These are phyloP conservation scores for Cataglyphis albicans DNA, from an alignment of 2,888 invertebrate species.

Conservation along the genomic window DNA sequence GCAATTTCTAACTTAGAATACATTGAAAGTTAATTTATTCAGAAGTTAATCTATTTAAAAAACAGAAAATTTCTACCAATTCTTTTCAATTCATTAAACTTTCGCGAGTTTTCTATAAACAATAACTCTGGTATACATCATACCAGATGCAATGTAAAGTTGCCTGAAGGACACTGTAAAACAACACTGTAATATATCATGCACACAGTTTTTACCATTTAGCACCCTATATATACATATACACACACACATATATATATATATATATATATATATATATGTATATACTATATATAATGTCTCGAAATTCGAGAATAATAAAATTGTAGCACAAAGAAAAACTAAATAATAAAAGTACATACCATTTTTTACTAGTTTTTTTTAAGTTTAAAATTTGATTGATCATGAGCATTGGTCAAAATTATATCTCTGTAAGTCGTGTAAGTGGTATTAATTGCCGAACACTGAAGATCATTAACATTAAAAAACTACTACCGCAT, in stretches of 20 bases:
- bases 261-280: not conserved
- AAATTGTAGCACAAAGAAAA: not conserved
- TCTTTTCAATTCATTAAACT: constrained; percentile 22
- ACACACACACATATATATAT: no score
- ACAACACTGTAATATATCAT: constrained; percentile 67
- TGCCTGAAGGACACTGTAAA: constrained; percentile 53
- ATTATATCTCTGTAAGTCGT: not conserved
- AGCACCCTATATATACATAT: constrained; percentile 61
- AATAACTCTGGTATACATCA: constrained; percentile 26
- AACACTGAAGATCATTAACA: not conserved
- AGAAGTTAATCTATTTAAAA: not conserved
- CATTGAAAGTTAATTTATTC: not conserved
- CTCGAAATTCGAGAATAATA: not conserved
- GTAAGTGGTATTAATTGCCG: not conserved
- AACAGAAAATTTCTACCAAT: constrained; percentile 1
- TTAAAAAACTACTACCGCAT: not conserved
- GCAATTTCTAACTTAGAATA: not conserved
- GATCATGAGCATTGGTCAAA: not conserved
- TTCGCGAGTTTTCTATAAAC: constrained; percentile 16
- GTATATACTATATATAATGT: not conserved
- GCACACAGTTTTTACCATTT: constrained; percentile 68
- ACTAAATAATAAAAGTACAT: not conserved
- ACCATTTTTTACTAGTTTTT: not conserved
- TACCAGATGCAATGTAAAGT: constrained; percentile 41
- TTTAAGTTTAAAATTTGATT: not conserved